Conservation (phyloP, 2,797 vertebrate species). For the Gallinago nigripennis region DNA sequence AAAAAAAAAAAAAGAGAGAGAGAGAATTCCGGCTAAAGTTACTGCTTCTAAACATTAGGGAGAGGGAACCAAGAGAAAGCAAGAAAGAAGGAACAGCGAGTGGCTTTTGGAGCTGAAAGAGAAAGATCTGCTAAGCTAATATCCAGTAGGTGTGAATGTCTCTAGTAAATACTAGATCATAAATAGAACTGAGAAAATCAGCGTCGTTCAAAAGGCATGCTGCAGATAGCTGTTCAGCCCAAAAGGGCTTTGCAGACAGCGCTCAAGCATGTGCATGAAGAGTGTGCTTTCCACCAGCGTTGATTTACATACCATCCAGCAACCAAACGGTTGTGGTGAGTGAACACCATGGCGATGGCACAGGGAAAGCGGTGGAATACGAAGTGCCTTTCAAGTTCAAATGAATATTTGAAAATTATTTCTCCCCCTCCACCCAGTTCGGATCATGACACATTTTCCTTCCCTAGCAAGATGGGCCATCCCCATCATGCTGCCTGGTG, state of each 20-base stretch:
- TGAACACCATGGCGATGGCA: not conserved
- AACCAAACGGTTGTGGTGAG: fast-evolving
- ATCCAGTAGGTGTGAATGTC: not conserved
- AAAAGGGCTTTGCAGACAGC: not conserved
- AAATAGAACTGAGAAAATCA: slow-evolving; percentile 16
- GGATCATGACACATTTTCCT: not conserved
- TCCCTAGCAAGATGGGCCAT: not conserved
- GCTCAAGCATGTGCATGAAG: not conserved
- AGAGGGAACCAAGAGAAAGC: not conserved
- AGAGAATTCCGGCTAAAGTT: slow-evolving; percentile 27
- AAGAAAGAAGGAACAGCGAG: not conserved
- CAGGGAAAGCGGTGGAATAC: not conserved
- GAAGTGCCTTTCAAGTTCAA: not conserved
- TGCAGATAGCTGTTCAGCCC: not conserved
- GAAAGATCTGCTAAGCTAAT: slow-evolving; percentile 34
- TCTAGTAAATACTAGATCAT: slow-evolving; percentile 46
- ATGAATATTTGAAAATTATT: not conserved
- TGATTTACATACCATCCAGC: not conserved
- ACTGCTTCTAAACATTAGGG: slow-evolving; percentile 29
- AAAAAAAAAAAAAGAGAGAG: slow-evolving; percentile 54
- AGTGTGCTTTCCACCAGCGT: fast-evolving
- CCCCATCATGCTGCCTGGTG: fast-evolving
- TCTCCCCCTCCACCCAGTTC: not conserved
- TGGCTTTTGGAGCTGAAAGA: slow-evolving; percentile 7
- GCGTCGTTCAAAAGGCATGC: not conserved